These are phyloP conservation scores for Sorex maritimensis DNA, from an alignment of 2,797 vertebrate species.

Conservation along the genomic window DNA sequence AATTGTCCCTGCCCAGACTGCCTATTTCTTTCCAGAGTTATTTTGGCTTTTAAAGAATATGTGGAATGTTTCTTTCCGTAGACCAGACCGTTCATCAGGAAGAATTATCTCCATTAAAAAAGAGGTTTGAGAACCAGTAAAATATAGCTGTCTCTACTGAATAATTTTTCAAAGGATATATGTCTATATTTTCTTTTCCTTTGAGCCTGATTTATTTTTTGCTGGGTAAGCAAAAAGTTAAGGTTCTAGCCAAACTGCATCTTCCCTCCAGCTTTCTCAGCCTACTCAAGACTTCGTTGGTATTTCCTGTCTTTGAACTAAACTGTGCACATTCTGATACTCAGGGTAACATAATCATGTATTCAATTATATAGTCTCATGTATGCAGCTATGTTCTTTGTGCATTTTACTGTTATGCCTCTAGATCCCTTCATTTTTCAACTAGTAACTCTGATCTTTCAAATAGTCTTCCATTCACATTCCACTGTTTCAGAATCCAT, in stretches of 20 bases:
- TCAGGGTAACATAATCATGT: conserved; percentile 64
- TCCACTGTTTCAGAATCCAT: not conserved
- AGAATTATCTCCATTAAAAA: conserved; percentile 77
- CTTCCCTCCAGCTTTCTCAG: conserved; percentile 58
- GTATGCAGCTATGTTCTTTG: conserved; percentile 20
- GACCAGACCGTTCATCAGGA: conserved; percentile 77
- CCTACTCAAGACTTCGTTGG: conserved; percentile 63
- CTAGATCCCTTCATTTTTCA: not conserved
- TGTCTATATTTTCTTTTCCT: conserved; percentile 76
- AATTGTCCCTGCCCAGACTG: conserved; percentile 71
- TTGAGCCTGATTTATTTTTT: conserved; percentile 78
- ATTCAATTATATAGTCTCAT: conserved; percentile 49
- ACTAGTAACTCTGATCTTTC: conserved; percentile 20
- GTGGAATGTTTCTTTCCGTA: conserved; percentile 82
- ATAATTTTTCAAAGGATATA: conserved; percentile 74
- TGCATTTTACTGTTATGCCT: not conserved
- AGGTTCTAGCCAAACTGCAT: conserved; percentile 31
- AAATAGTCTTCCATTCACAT: not conserved
- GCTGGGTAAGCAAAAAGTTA: conserved; percentile 73
- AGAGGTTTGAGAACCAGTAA: conserved; percentile 73
- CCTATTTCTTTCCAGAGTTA: conserved; percentile 75
- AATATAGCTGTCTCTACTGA: conserved; percentile 77
- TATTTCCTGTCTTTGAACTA: conserved; percentile 72
- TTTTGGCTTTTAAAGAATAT: conserved; percentile 83
- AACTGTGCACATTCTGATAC: conserved; percentile 47